Evolutionary conservation across 2,113 vertebrate species (phyloP).

Genomic region (Artemisiospiza belli): DNA sequence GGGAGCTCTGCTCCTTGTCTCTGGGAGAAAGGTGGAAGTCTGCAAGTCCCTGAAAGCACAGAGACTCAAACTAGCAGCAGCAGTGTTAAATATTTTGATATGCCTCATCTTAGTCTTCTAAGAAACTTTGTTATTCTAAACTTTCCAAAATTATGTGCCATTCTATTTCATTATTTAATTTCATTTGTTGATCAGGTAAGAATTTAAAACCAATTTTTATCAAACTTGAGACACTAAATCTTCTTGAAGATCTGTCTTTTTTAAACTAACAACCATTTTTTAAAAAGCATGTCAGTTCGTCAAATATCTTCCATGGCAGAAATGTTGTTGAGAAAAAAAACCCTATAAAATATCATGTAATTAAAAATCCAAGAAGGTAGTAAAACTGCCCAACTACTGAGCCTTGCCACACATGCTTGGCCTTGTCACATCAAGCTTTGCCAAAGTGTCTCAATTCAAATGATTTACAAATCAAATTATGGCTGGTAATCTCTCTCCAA

Average conservation of each 20-base stretch:
- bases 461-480: neutral
- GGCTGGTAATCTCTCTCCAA: neutral
- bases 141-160: neutral
- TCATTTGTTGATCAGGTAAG: neutral
- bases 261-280: neutral
- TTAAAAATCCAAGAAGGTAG: neutral
- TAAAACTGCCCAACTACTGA: neutral
- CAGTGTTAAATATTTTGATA: neutral
- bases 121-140: neutral
- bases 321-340: neutral
- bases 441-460: neutral
- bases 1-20: neutral
- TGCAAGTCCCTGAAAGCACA: neutral
- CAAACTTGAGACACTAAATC: neutral
- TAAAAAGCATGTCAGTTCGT: neutral
- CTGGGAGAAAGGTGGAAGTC: neutral
- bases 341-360: neutral
- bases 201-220: neutral
- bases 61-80: neutral
- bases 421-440: neutral
- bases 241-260: neutral
- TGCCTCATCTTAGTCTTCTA: neutral
- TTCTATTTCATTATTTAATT: neutral
- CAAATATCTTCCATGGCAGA: neutral
- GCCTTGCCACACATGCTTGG: neutral